Evolutionary conservation across 2,113 vertebrate species (phyloP).

Genomic region (Coregonus clupeaformis): DNA sequence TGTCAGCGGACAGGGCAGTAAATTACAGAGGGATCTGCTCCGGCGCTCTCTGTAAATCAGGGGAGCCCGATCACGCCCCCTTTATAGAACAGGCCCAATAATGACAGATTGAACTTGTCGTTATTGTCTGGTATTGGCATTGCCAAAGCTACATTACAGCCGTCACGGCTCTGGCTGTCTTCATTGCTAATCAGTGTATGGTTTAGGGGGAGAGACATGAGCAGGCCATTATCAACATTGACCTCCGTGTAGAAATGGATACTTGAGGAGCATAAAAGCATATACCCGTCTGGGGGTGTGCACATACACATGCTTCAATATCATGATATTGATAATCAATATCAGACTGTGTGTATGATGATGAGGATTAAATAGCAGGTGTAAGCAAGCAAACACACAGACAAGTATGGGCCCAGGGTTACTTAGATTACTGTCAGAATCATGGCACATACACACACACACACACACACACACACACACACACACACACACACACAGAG

Average conservation of each 20-base stretch:
- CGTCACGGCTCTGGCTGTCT: background rate
- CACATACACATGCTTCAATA: background rate
- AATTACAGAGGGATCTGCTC: background rate
- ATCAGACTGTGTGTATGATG: too few species aligned
- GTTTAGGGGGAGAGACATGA: background rate
- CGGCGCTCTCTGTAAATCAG: background rate
- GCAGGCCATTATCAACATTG: background rate
- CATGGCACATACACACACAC: background rate
- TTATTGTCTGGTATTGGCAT: conserved; percentile 12
- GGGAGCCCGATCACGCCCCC: background rate
- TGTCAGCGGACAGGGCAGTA: too few species aligned
- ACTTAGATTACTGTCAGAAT: too few species aligned
- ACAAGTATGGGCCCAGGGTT: too few species aligned
- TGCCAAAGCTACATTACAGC: background rate
- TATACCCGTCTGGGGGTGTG: background rate
- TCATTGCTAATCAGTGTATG: background rate
- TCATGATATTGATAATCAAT: too few species aligned
- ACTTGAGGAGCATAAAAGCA: background rate
- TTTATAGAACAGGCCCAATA: conserved; percentile 25
- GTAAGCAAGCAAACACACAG: too few species aligned
- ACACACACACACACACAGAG: background rate
- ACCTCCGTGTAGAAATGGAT: background rate
- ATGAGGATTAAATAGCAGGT: too few species aligned
- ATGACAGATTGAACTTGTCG: conserved; percentile 26
- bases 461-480: background rate